Evolutionary conservation across 2,888 invertebrate species (phyloP), one percentile per base, ranked within the genome.

Genomic region (Elmis aenea): DNA sequence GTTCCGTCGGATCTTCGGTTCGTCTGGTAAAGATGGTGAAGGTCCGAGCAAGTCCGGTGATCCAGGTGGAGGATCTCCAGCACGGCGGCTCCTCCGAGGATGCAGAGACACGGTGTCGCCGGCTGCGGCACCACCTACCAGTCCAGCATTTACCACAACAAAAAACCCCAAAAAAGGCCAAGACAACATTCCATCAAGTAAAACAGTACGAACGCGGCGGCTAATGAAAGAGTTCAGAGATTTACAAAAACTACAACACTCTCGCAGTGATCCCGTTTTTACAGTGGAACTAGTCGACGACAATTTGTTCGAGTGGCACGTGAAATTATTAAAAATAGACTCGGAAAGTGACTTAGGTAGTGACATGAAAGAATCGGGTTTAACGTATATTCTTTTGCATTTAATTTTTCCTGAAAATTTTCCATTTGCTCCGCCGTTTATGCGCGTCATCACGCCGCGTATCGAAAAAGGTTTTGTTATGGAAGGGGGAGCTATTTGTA

Each of bases 401-500:
- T 72, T 88, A 52, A 74, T 83, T 47, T 90, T 90, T 68, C 90
- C 90, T 9, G 87, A 90, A 58, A 89, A 88, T 63, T 90, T 90
- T 59, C 90, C 90, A 23, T 90, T 90, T 60, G 85, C 86, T 22
- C 90, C 90, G 31, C 90, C 90, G 23, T 90, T 90, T 66, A 75
- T 79, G 73, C 64, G 78, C 29, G 77, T 79, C 5, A 75, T 79
- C 24, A 72, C 78, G 9, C 79, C 79, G 1, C 67, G 75, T 39
- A 75, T 79, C 47, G 78, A 79, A 51, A 77, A 77, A 53, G 89
- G 88, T 21, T 90, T 88, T 61, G 89, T 90, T 13, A 89, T 90
- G 89, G 88, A 89, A 69, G 88, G 88, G 37, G 88, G 89, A 21
- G 89, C 89, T 25, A 90, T 90, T 58, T 88, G 88, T 61, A 89